Base-by-base conservation (phyloP, 2,113 vertebrate genomes). In the Paratilapia polleni region DNA sequence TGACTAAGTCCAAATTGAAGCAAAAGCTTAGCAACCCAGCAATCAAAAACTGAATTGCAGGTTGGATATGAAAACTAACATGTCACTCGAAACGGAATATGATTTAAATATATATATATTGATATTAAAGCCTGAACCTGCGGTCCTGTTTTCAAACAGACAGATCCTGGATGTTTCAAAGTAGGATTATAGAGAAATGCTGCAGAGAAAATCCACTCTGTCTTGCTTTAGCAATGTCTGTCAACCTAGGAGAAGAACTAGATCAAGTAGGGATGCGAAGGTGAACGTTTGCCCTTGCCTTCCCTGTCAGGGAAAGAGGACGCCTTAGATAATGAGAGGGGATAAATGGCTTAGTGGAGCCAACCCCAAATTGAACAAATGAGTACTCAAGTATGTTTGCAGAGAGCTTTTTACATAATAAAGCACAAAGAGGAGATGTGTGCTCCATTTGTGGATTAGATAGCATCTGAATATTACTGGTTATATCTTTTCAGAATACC, bases 231-330 rank as follows among this genome's bases (percentile, higher is more conserved):
- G 84, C 80, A 83, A 77, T 85, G 84, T 90, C 77, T 77, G 77
- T 88, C 90, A 88, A 84, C 52, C 73, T 26, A 36, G 79, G 64
- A 86, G 78, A 85, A 78, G 89, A 87, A 86, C 76, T 63, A 88
- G 81, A 90, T 85, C 81, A 73, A 87, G 84, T 73, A 73, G 61
- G 68, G 56, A 60, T 79, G 68, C 3, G 76, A 92, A 92, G 86
- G 90, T 92, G 86, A 93, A 85, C 41, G 57, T 90, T 89, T 91
- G 80, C 91, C 87, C 86, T 92, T 92, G 91, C 85, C 85, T 85
- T 86, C 57, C 47, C 78, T 82, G 87, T 88, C 60, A 92, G 83
- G 74, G 86, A 76, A 74, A 43, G 86, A 91, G 82, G 81, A 85
- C 81, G 81, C 58, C 93, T 89, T 79, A 84, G 86, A 92, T 92